phyloP scores from a whole-genome alignment of 1,140 invertebrate genomes.

The Trialeurodes vaporariorum region DNA sequence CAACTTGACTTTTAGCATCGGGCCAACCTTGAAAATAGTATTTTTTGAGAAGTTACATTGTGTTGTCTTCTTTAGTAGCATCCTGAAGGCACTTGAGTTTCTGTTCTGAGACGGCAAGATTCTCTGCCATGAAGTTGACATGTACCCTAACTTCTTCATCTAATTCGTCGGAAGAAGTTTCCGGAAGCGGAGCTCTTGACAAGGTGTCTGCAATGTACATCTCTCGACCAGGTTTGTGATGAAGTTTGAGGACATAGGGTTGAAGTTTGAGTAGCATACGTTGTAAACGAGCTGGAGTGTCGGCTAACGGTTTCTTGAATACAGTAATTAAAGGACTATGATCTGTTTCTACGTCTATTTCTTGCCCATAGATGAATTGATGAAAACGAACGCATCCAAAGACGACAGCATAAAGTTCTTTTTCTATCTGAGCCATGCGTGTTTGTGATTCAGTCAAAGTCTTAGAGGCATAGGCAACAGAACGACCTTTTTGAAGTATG shows the following conservation, averaged over 20 bases:
- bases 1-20: slow-evolving; percentile 26
- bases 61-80: slow-evolving; percentile 24
- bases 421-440: slow-evolving; percentile 36
- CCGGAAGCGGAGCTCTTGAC: slow-evolving; percentile 15
- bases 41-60: slow-evolving; percentile 16
- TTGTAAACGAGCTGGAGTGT: slow-evolving; percentile 32
- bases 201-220: neutral
- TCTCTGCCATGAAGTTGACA: slow-evolving; percentile 3
- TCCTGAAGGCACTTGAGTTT: slow-evolving; percentile 26
- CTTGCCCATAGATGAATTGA: slow-evolving; percentile 27
- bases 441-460: slow-evolving; percentile 28
- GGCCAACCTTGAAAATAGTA: slow-evolving; percentile 21
- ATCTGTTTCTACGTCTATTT: slow-evolving; percentile 33
- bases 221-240: neutral
- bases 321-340: slow-evolving; percentile 34
- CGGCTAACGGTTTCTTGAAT: slow-evolving; percentile 33
- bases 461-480: slow-evolving; percentile 24
- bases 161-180: slow-evolving; percentile 23
- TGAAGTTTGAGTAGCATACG: slow-evolving; percentile 32
- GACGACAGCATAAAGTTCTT: slow-evolving; percentile 32
- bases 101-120: slow-evolving; percentile 14
- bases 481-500: slow-evolving; percentile 31
- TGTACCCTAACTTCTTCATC: slow-evolving; percentile 11
- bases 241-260: slow-evolving; percentile 33
- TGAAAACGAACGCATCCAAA: slow-evolving; percentile 31